Evolutionary conservation across 2,113 vertebrate genomes (phyloP), one percentile per base, ranked within the genome.

Genomic region (Tetrao urogallus): DNA sequence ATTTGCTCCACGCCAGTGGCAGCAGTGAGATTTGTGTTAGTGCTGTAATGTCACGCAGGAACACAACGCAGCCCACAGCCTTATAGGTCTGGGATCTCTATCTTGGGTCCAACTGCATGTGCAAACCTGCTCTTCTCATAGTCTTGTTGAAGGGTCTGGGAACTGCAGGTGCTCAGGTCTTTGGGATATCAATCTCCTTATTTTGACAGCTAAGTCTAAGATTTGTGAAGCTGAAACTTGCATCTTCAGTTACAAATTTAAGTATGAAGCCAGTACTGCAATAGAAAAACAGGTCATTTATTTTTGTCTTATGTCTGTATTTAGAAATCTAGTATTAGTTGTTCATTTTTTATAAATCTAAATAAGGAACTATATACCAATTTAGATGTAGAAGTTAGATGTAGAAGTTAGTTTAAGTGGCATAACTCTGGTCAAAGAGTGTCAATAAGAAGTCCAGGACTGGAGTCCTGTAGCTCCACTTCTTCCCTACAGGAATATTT

Each of bases 281-380:
- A 56, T 52, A 58, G 74, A 87, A 90, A 95, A 90, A 4, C 40
- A 81, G 88, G 78, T 48, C 42, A 78, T 69, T 82, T 91, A 89
- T 95, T 94, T 95, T 77, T 90, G 79, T 61, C 77, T 80, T 76
- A 86, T 82, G 66, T 82, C 27, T 72, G 9, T 28, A 72, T 90
- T 89, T 87, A 61, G 69, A 72, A 92, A 18, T n/a, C 71, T 93
- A 87, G 72, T 75, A 80, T 90, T 77, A 82, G 57, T 58, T 65
- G 21, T 52, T 89, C 7, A 57, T 73, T 92, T 88, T 91, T 30
- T 43, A 19, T 14, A 36, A 63, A 77, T 40, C 30, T 40, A 30
- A 60, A 47, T 57, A 69, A 88, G 36, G 73, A 94, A 42, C 0
- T 0, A 40, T 30, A 11, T 74, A 20, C 22, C 27, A 86, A 4